Conservation (phyloP, 2,797 vertebrate genomes). For the Antennarius maculatus region DNA sequence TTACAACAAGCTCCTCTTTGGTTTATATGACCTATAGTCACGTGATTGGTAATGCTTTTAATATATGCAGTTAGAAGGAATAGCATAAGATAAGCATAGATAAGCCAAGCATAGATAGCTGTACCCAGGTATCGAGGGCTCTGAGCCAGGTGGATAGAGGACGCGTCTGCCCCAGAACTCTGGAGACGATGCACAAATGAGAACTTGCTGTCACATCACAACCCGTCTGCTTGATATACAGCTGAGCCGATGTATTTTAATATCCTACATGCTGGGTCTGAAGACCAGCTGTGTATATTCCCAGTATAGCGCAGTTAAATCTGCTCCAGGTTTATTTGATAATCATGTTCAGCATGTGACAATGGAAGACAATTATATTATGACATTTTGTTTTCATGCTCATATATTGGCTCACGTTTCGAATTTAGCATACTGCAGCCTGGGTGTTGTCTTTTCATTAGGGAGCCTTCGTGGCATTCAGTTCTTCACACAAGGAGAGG, state of each 20-base stretch:
- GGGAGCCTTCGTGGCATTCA: background rate
- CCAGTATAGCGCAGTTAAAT: constrained; percentile 10
- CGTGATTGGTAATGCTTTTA: background rate
- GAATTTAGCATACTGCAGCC: background rate
- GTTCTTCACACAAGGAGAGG: constrained; percentile 12
- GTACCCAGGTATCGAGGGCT: constrained; percentile 42
- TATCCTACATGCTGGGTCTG: constrained; percentile 34
- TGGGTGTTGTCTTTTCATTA: constrained; percentile 15
- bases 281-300: constrained; percentile 39
- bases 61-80: background rate
- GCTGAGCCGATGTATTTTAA: constrained; percentile 59
- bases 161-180: constrained; percentile 71
- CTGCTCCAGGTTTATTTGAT: constrained; percentile 1
- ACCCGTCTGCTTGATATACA: constrained; percentile 67
- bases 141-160: constrained; percentile 56
- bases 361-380: constrained; percentile 20
- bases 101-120: background rate
- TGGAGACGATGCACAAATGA: constrained; percentile 49
- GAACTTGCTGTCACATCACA: constrained; percentile 64
- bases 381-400: constrained; percentile 9
- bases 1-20: too few species aligned
- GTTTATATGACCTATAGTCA: background rate
- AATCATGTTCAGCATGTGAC: constrained; percentile 17
- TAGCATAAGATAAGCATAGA: background rate
- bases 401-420: background rate